Conservation (phyloP, 2,113 vertebrate species). For the Rhea pennata region DNA sequence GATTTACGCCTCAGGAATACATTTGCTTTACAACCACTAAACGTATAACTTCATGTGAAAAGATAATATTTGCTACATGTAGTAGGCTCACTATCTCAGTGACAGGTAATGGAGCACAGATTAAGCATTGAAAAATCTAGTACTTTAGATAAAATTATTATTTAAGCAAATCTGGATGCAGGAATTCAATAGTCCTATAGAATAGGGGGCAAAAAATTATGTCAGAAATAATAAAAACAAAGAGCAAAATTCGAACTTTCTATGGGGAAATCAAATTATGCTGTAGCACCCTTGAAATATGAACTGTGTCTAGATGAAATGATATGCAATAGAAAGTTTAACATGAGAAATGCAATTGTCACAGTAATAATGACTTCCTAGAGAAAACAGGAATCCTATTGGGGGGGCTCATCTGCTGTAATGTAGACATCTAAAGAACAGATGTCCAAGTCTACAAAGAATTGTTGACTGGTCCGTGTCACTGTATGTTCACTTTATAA, state of each 20-base stretch:
- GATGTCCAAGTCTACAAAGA: too few relatives aligned
- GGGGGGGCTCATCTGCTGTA: neutral
- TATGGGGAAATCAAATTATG: neutral
- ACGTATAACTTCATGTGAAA: neutral
- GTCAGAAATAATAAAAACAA: neutral
- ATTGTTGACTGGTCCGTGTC: neutral
- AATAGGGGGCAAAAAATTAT: fast-evolving
- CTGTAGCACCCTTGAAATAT: neutral
- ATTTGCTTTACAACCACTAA: neutral
- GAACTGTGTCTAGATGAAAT: fast-evolving
- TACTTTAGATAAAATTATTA: neutral
- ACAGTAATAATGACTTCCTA: neutral
- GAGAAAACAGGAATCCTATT: fast-evolving
- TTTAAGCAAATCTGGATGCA: neutral
- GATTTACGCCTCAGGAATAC: neutral
- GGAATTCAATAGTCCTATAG: neutral
- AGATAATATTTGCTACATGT: neutral
- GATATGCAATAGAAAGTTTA: neutral
- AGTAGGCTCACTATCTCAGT: neutral
- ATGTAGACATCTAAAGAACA: neutral
- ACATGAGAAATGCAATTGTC: neutral
- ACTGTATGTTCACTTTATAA: neutral
- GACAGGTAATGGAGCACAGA: neutral
- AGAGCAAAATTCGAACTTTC: neutral
- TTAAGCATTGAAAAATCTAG: neutral